Base-by-base conservation (phyloP, 2,797 vertebrate species). In the Rhadinocentrus ornatus region DNA sequence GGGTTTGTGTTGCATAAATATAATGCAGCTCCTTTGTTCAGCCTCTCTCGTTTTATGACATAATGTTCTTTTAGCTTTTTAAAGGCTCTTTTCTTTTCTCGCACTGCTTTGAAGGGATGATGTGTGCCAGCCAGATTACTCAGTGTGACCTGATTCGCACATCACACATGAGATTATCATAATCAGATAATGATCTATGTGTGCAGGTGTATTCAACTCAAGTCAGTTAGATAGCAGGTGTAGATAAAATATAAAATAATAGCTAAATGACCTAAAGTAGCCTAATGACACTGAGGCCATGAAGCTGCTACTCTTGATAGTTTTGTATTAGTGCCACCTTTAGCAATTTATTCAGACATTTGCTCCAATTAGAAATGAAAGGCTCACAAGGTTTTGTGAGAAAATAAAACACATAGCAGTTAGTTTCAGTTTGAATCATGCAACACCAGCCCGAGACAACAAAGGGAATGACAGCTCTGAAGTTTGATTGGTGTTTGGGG, bases 381-480 rank as follows among this genome's bases (percentile, higher is more conserved):
- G 53, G 26, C 24, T 24, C 12, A 13, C 10, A 0, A 55, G 53
- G 26, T 34, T 69, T 69, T 27, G 4, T 61, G 34, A 53, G 22
- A 32, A 29, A 13, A 53, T 9, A 64, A 37, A 53, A 34, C 12
- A 53, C 58, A 31, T 31, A 39, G 52, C 27, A 53, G 54, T 56
- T 46, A 26, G 44, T 69, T 60, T 60, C 18, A 29, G 20, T 69
- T 69, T 60, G 48, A 35, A 5, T 34, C 32, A 3, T 50, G 46
- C 46, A 50, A 10, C 66, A 50, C 41, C 66, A 39, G n/a, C n/a
- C n/a, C n/a, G 12, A 37, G 34, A 60, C 34, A 53, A 54, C 20
- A 31, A 41, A 53, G 46, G 6, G 3, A 50, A 22, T 35, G 9
- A 11, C 3, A 52, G 31, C 20, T 26, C 39, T 46, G 24, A 53